phyloP scores from a whole-genome alignment of 1,140 invertebrate species.

The Harpegnathos saltator region DNA sequence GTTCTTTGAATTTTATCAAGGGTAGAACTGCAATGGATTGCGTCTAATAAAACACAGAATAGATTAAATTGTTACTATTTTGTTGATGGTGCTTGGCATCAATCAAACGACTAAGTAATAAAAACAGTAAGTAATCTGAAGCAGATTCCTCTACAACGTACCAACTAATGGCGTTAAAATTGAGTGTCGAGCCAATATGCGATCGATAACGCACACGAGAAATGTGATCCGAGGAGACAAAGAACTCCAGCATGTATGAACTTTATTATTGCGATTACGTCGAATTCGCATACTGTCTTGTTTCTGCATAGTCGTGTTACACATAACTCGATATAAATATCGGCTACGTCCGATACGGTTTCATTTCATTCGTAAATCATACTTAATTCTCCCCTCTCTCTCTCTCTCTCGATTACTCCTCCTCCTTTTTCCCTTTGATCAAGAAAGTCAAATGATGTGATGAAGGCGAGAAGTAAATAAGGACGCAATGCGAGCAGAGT shows the following conservation, averaged over 20 bases:
- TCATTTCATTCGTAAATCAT: constrained; percentile 5
- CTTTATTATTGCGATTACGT: neutral
- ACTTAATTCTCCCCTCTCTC: neutral
- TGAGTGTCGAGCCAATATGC: constrained; percentile 8
- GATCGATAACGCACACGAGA: constrained; percentile 15
- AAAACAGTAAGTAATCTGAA: constrained; percentile 10
- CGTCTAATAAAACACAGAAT: constrained; percentile 6
- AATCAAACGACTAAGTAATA: neutral
- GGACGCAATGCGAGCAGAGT: constrained; percentile 44
- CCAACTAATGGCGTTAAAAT: neutral
- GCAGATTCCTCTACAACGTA: constrained; percentile 13
- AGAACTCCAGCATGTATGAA: constrained; percentile 37
- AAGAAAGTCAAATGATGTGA: constrained; percentile 39
- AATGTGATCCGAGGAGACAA: constrained; percentile 13
- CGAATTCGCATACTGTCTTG: constrained; percentile 9
- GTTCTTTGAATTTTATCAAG: too few species aligned
- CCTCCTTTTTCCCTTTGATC: constrained; percentile 9
- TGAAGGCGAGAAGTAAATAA: constrained; percentile 50
- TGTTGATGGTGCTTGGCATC: constrained; percentile 9
- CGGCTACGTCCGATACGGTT: neutral
- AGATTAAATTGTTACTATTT: neutral
- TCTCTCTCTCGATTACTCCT: neutral
- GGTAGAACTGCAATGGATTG: constrained; percentile 2
- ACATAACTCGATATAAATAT: constrained; percentile 32
- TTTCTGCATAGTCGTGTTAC: neutral